Evolutionary conservation across 2,888 invertebrate genomes (phyloP), one percentile per base, ranked within the genome.

Genomic region (Griposia aprilina): DNA sequence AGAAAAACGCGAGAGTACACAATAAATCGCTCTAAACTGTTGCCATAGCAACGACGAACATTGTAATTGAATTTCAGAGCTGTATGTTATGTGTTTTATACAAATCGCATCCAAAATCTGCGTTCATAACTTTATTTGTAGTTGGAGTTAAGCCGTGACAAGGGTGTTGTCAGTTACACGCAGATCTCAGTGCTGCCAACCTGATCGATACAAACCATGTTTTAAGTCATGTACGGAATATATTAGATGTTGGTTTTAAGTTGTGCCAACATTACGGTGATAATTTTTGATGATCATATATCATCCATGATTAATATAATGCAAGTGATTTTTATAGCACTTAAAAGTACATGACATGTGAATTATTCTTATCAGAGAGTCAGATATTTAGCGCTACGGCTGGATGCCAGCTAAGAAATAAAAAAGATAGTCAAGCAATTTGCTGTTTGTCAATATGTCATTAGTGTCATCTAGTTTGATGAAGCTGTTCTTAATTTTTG

Each of bases 91-190:
- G 80, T 88, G 79, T 89, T 69, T 88, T 68, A 85, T 87, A 82
- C 78, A 78, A 82, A 85, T 83, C 74, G 79, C 79, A 79, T 79
- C 30, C 77, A 81, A 78, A 83, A 82, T 83, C 79, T 84, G 78
- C 82, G 78, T 84, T 67, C 50, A 83, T 74, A 90, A 90, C 88
- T 91, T 90, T 89, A 90, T 90, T 88, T 85, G 84, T 88, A 90
- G 90, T 89, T 88, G 76, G 79, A 84, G 75, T 73, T 72, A 60
- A 83, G 55, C 74, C 83, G 62, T 92, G 93, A 93, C 87, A 88
- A 92, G 93, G 92, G 92, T 93, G 76, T 86, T 90, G 93, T 92
- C 92, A 89, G 87, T 68, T 77, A 78, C 92, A 92, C 85, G 81
- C 86, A 79, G 72, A 78, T 86, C 86, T 80, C 75, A 57, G 69